phyloP scores from a whole-genome alignment of 2,113 vertebrate genomes.

The Channa maculata region DNA sequence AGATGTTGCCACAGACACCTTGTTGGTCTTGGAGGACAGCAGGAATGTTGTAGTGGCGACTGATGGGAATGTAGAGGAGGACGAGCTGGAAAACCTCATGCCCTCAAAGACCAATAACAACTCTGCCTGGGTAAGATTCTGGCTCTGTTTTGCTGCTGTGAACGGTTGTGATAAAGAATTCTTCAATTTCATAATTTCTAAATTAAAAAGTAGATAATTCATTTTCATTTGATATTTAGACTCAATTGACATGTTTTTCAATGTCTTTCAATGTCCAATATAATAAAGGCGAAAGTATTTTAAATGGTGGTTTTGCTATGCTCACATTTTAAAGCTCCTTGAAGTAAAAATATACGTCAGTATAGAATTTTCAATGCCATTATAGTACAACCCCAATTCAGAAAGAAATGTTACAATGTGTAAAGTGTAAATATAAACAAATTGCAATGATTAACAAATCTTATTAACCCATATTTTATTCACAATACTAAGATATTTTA shows the following conservation, averaged over 20 bases:
- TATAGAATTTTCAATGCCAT: background rate
- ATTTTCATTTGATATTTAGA: background rate
- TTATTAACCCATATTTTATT: too few relatives aligned
- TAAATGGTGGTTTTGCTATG: too few relatives aligned
- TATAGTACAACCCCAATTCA: too few relatives aligned
- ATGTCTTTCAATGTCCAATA: background rate
- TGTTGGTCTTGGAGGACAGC: constrained; percentile 87
- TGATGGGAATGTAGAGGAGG: constrained; percentile 63
- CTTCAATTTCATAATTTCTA: background rate
- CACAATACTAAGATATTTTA: too few relatives aligned
- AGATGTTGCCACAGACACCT: constrained; percentile 86
- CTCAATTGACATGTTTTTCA: background rate
- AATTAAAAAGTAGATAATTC: background rate
- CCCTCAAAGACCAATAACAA: constrained; percentile 77
- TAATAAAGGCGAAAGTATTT: too few relatives aligned
- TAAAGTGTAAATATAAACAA: too few relatives aligned
- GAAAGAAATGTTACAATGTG: too few relatives aligned
- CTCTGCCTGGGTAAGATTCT: constrained; percentile 85
- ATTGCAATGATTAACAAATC: too few relatives aligned
- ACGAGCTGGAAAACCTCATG: constrained; percentile 68
- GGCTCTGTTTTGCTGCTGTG: background rate
- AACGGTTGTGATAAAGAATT: background rate
- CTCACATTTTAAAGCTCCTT: too few relatives aligned
- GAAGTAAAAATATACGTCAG: background rate
- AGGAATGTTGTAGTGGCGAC: constrained; percentile 70